Conservation (phyloP, 2,113 vertebrate genomes). For the Puma concolor region DNA sequence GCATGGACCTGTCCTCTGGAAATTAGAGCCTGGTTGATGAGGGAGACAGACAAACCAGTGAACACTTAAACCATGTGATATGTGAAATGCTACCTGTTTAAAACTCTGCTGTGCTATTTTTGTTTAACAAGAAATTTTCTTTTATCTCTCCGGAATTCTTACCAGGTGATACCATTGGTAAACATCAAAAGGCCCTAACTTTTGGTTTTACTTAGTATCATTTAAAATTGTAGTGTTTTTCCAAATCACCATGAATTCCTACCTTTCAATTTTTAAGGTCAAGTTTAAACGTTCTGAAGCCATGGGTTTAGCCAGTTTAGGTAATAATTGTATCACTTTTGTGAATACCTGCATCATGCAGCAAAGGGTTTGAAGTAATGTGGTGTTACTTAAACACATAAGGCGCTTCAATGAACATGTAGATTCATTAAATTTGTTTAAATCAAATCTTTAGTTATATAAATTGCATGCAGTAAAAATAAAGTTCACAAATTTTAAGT, state of each 20-base stretch:
- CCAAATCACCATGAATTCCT: background rate
- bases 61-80: background rate
- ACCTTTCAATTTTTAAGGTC: background rate
- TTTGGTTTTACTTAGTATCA: slow-evolving; percentile 2
- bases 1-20: background rate
- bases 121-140: background rate
- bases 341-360: background rate
- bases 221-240: slow-evolving; percentile 11
- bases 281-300: background rate
- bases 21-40: background rate
- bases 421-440: background rate
- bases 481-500: background rate
- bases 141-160: background rate
- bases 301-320: background rate
- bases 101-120: background rate
- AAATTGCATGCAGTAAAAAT: background rate
- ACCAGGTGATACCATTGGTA: background rate
- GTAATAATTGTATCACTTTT: background rate
- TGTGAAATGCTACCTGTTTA: background rate
- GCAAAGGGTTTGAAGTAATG: background rate
- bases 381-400: background rate
- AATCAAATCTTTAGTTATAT: background rate
- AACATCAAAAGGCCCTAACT: background rate
- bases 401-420: background rate
- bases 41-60: background rate